Conservation (phyloP, 2,113 vertebrate genomes). For the Gasterosteus nipponicus region DNA sequence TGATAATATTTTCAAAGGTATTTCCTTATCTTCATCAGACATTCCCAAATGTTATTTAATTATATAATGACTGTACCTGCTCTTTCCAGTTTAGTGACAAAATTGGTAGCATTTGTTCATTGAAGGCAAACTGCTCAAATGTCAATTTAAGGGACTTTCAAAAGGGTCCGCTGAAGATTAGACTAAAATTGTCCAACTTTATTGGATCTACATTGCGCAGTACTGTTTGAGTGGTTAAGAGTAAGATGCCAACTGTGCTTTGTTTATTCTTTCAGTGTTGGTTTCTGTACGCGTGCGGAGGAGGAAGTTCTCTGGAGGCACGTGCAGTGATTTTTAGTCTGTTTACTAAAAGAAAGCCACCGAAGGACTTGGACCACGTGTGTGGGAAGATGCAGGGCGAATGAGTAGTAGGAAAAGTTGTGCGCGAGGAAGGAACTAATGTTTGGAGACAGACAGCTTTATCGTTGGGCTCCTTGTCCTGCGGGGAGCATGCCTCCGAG, state of each 20-base stretch:
- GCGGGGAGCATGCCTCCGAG: conserved; percentile 50
- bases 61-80: neutral
- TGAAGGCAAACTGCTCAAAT: conserved; percentile 1
- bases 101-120: conserved; percentile 8
- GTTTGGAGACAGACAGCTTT: conserved; percentile 12
- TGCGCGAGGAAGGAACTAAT: neutral
- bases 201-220: conserved; percentile 7
- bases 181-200: neutral
- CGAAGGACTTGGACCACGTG: conserved; percentile 48
- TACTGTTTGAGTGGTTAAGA: conserved; percentile 2
- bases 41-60: conserved; percentile 3
- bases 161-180: conserved; percentile 4
- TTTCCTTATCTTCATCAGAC: neutral
- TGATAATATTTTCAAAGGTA: neutral
- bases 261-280: conserved; percentile 15
- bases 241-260: conserved; percentile 18
- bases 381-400: conserved; percentile 9
- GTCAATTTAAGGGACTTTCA: neutral
- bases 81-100: conserved; percentile 6
- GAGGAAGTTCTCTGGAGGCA: conserved; percentile 28
- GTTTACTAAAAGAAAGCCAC: conserved; percentile 25
- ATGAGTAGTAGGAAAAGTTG: conserved; percentile 2
- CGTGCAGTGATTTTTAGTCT: conserved; percentile 12
- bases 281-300: conserved; percentile 42
- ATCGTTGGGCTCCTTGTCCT: conserved; percentile 42